Evolutionary conservation across 35 echinoderm and acorn worm species (phyloP), one percentile per base, ranked within the genome.

Genomic region (Ptychodera flava): DNA sequence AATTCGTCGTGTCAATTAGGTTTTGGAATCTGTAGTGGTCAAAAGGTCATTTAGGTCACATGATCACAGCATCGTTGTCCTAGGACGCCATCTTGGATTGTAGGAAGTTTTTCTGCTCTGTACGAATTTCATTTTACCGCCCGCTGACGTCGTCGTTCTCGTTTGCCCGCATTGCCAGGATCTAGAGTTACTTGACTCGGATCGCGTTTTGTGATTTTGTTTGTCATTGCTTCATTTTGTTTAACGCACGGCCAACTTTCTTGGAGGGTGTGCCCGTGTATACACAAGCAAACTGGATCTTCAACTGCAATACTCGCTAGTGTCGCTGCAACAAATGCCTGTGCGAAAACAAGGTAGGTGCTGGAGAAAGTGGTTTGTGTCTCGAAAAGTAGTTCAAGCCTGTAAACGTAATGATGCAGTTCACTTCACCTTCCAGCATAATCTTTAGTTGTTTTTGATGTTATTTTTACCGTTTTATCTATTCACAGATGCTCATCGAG

Each of bases 401-500:
- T n/a, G n/a, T n/a, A n/a, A n/a, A n/a, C n/a, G n/a, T n/a, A n/a
- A n/a, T n/a, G n/a, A n/a, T n/a, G n/a, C n/a, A n/a, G n/a, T n/a
- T n/a, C n/a, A n/a, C n/a, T n/a, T n/a, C n/a, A n/a, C n/a, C n/a
- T n/a, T n/a, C n/a, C n/a, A n/a, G n/a, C n/a, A n/a, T n/a, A n/a
- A n/a, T n/a, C n/a, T n/a, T n/a, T n/a, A n/a, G n/a, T n/a, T n/a
- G n/a, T n/a, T n/a, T n/a, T n/a, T n/a, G n/a, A n/a, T n/a, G n/a
- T 16, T 32, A 2, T 29, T 88, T 87, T 64, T 38, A 34, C 31
- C 31, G 78, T 35, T 53, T 82, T 16, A 79, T 90, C 78, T 89
- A 82, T 78, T 33, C 31, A 78, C 90, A 98, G 95, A 98, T 53
- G 95, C 95, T 92, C 93, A 93, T 79, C 86, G 95, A 90, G 95